Conservation (phyloP, 2,113 vertebrate genomes). For the Myrmecobius fasciatus region DNA sequence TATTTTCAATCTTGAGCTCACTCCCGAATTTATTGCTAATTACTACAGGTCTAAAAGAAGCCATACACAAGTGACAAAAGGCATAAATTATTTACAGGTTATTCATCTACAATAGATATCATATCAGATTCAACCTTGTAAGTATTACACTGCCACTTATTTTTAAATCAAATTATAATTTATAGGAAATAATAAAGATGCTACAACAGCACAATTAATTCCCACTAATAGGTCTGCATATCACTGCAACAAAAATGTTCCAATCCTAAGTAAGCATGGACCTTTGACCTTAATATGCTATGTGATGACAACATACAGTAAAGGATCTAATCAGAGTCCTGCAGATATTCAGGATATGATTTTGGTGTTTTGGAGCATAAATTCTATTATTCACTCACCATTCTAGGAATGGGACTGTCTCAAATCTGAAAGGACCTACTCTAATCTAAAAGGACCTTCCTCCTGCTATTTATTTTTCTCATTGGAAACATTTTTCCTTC, state of each 20-base stretch:
- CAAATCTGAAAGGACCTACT: slow-evolving; percentile 41
- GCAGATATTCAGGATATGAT: slow-evolving; percentile 27
- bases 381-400: neutral
- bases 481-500: slow-evolving; percentile 65
- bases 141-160: slow-evolving; percentile 70
- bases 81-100: slow-evolving; percentile 77
- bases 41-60: slow-evolving; percentile 67
- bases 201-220: slow-evolving; percentile 69
- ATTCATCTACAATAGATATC: slow-evolving; percentile 73
- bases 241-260: slow-evolving; percentile 71
- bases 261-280: slow-evolving; percentile 62
- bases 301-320: slow-evolving; percentile 9
- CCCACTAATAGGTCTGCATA: slow-evolving; percentile 73
- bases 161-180: slow-evolving; percentile 81
- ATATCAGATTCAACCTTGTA: slow-evolving; percentile 75
- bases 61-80: slow-evolving; percentile 71
- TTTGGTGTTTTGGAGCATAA: slow-evolving; percentile 14
- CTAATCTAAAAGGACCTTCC: slow-evolving; percentile 56
- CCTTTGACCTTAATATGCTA: slow-evolving; percentile 62
- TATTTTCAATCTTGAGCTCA: slow-evolving; percentile 66
- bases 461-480: slow-evolving; percentile 70
- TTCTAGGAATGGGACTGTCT: slow-evolving; percentile 37
- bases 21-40: slow-evolving; percentile 73
- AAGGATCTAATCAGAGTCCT: slow-evolving; percentile 52
- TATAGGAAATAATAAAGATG: slow-evolving; percentile 78